A percentile compares a stretch with the other conserved stretches of the same genome.
Evolutionary conservation across 2,113 vertebrate species (phyloP).

Genomic region (Aspiorhynchus laticeps): DNA sequence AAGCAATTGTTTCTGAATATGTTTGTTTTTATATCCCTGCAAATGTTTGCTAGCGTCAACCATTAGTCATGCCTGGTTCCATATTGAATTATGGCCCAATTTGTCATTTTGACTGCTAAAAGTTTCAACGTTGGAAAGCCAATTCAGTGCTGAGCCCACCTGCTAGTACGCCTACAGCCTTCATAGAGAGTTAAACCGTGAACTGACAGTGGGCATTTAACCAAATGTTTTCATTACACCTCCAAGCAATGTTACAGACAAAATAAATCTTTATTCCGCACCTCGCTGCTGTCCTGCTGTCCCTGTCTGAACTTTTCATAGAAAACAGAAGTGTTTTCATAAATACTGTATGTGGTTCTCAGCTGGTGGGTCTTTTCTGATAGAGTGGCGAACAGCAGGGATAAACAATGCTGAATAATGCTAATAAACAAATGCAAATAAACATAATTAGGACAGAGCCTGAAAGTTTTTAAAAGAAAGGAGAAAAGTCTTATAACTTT

Average conservation of each 20-base stretch:
- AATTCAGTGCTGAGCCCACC: constrained; percentile 26
- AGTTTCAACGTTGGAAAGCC: constrained; percentile 14
- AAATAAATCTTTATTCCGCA: constrained; percentile 1
- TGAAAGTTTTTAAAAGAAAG: neutral
- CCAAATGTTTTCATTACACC: constrained; percentile 28
- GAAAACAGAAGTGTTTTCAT: neutral
- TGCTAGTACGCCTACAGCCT: constrained; percentile 30
- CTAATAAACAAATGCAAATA: neutral
- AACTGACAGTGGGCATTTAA: constrained; percentile 31
- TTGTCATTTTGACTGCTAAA: constrained; percentile 34
- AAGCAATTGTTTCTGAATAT: constrained; percentile 6
- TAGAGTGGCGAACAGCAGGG: neutral
- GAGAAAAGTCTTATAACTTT: neutral
- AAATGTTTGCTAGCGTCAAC: neutral
- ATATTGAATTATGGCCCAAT: constrained; percentile 33
- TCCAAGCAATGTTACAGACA: neutral
- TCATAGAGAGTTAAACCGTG: neutral
- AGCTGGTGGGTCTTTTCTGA: neutral
- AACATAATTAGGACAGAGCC: neutral
- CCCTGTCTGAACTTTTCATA: neutral
- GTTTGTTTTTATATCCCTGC: neutral
- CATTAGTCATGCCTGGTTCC: constrained; percentile 31
- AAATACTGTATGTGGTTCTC: neutral
- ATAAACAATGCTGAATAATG: neutral
- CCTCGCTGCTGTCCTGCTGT: neutral